These are phyloP conservation scores for Augochlora pura DNA, from an alignment of 1,140 invertebrate genomes.

Conservation along the genomic window DNA sequence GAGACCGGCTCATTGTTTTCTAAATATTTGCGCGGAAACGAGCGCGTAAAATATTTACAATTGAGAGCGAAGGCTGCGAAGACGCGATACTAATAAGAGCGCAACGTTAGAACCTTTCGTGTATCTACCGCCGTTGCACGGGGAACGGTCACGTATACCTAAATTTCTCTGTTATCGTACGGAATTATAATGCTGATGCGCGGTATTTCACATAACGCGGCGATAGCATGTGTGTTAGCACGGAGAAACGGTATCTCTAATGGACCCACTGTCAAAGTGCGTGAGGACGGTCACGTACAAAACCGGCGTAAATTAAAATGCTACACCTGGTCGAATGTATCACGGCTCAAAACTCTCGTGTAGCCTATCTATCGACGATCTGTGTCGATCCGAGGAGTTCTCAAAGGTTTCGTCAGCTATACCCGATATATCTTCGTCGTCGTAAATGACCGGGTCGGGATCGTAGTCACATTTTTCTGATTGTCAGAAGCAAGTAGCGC, in stretches of 20 bases:
- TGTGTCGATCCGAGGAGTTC: no score
- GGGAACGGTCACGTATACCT: neutral
- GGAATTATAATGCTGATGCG: neutral
- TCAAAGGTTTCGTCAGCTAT: no score
- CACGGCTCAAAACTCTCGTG: neutral
- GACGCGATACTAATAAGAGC: neutral
- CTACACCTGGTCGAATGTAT: slow-evolving; percentile 40
- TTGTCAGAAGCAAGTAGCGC: no score
- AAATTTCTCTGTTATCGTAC: neutral
- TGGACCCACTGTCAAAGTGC: slow-evolving; percentile 28
- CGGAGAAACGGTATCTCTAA: slow-evolving; percentile 15
- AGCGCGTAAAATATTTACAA: no score
- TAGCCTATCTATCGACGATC: slow-evolving; percentile 16
- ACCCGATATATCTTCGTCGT: no score
- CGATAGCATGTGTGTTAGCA: slow-evolving; percentile 18
- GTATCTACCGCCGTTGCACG: neutral
- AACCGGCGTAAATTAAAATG: slow-evolving; percentile 45
- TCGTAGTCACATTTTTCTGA: no score
- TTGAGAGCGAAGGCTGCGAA: no score
- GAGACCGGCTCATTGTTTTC: no score
- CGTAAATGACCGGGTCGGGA: no score
- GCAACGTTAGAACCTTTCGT: neutral
- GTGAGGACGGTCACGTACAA: slow-evolving; percentile 49
- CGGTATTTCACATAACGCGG: neutral
- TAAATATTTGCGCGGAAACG: no score